A percentile compares a stretch with the other conserved stretches of the same genome.
phyloP scores from a whole-genome alignment of 2,113 vertebrate species.

The Pterocles orientalis region DNA sequence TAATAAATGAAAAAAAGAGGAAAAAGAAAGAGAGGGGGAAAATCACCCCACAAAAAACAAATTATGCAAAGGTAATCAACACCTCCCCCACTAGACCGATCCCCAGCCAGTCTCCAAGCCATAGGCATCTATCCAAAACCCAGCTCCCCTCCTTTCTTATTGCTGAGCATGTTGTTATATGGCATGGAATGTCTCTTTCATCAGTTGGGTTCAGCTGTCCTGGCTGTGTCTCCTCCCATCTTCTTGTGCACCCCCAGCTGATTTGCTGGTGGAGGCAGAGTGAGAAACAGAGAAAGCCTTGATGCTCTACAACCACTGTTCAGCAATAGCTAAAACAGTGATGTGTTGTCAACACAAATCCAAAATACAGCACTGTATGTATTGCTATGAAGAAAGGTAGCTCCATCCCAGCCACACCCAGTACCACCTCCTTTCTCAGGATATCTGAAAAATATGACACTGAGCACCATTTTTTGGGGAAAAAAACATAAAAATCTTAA shows the following conservation, averaged over 20 bases:
- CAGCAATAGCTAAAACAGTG: neutral
- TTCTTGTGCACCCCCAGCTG: neutral
- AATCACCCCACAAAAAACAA: rapidly evolving
- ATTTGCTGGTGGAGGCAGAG: neutral
- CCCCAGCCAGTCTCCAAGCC: neutral
- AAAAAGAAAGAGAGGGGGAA: neutral
- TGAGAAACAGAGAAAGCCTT: neutral
- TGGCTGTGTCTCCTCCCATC: neutral
- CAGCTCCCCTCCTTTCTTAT: neutral
- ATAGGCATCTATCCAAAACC: neutral
- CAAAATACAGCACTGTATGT: neutral
- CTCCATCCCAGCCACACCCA: neutral
- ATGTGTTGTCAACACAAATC: neutral
- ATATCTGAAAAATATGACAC: neutral
- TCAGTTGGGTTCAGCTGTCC: neutral
- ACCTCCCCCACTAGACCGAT: neutral
- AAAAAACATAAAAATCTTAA: neutral
- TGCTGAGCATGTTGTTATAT: neutral
- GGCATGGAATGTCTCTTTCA: neutral
- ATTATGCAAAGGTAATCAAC: neutral
- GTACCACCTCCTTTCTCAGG: rapidly evolving
- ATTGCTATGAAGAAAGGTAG: neutral
- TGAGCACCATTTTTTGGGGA: neutral
- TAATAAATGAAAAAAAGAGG: neutral
- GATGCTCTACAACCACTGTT: neutral